Evolutionary conservation across 2,888 invertebrate species (phyloP).

Genomic region (Teleogryllus oceanicus): DNA sequence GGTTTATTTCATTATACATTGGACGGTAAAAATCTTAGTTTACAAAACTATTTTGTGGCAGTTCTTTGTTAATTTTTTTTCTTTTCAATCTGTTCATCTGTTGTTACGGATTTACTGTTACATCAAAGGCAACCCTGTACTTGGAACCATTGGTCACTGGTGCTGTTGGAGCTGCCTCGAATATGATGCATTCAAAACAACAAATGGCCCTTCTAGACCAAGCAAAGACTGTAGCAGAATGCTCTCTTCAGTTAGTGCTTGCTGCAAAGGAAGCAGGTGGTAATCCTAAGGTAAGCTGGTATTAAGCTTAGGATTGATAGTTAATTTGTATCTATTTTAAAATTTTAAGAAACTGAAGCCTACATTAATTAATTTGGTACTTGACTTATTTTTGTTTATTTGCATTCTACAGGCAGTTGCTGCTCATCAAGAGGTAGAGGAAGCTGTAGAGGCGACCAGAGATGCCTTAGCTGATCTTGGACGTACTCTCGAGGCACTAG

Average conservation of each 20-base stretch:
- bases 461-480: slow-evolving; percentile 79
- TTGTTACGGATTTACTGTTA: background rate
- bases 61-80: too few relatives aligned
- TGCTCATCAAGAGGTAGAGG: slow-evolving; percentile 80
- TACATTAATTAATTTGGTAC: too few relatives aligned
- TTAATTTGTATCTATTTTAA: background rate
- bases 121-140: slow-evolving; percentile 52
- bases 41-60: too few relatives aligned
- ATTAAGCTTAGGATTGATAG: background rate
- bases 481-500: slow-evolving; percentile 72
- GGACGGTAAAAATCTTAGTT: too few relatives aligned
- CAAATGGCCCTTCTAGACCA: slow-evolving; percentile 87
- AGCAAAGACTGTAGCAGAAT: slow-evolving; percentile 91
- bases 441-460: slow-evolving; percentile 69
- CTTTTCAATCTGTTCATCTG: too few relatives aligned
- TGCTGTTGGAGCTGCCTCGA: slow-evolving; percentile 83
- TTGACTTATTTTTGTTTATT: too few relatives aligned
- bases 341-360: too few relatives aligned
- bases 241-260: slow-evolving; percentile 79
- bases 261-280: slow-evolving; percentile 87
- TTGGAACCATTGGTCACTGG: slow-evolving; percentile 82
- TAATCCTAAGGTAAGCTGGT: slow-evolving; percentile 71
- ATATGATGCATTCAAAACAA: slow-evolving; percentile 80
- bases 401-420: slow-evolving; percentile 59
- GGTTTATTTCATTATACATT: too few relatives aligned